phyloP scores from a whole-genome alignment of 1,140 invertebrate genomes.

The Lysiphlebus fabarum region DNA sequence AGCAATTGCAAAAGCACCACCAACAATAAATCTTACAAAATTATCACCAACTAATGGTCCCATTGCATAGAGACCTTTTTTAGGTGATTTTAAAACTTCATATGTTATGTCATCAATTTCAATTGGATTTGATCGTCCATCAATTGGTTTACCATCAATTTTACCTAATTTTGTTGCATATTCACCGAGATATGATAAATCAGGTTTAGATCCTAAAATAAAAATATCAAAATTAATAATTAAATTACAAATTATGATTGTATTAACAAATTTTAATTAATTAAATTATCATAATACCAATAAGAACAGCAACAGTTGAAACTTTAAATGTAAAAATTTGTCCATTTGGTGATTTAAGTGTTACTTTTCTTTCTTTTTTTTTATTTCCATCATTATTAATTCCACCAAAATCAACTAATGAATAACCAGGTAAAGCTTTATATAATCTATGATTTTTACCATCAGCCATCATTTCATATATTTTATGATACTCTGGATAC shows the following conservation, averaged over 20 bases:
- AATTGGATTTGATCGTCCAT: conserved; percentile 76
- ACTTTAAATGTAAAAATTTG: conserved; percentile 60
- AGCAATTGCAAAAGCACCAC: conserved; percentile 61
- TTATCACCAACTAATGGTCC: conserved; percentile 87
- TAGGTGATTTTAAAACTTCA: conserved; percentile 63
- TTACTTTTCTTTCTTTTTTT: conserved; percentile 50
- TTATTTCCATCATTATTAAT: conserved; percentile 35
- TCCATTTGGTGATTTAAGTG: conserved; percentile 57
- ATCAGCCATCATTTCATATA: conserved; percentile 81
- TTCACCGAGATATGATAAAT: conserved; percentile 63
- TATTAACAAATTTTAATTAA: no score
- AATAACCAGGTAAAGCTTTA: conserved; percentile 67
- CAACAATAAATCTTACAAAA: conserved; percentile 81
- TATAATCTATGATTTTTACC: conserved; percentile 68
- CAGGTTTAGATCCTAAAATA: conserved; percentile 69
- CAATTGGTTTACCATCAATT: conserved; percentile 63
- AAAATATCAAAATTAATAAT: no score
- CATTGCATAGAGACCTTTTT: conserved; percentile 74
- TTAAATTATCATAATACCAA: no score
- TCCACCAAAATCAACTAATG: conserved; percentile 53
- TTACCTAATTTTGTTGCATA: conserved; percentile 62
- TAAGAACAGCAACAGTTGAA: conserved; percentile 72
- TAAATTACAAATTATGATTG: no score
- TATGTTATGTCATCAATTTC: conserved; percentile 73
- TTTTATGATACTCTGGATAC: conserved; percentile 84